Base-by-base conservation (phyloP, 2,797 vertebrate species). In the Megalops cyprinoides region DNA sequence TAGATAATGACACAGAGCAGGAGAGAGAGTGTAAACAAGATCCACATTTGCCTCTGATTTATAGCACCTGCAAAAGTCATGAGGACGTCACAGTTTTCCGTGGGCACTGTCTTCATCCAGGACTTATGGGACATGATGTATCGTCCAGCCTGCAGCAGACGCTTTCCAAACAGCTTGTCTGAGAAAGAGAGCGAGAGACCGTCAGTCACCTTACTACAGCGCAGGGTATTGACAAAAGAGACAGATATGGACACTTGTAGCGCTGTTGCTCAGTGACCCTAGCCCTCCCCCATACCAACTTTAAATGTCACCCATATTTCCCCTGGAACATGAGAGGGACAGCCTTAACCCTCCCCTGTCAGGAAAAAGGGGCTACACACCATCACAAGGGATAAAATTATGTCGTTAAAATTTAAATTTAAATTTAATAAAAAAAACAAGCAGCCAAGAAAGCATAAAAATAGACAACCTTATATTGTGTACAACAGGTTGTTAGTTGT, bases 61-160 rank as follows among this genome's bases (percentile, higher is more conserved):
- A 69, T 12, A 78, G 90, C 87, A 98, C 98, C 98, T 91, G 96
- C 93, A 91, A 99, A 97, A 65, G 97, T 98, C 97, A 99, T 98
- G 84, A 99, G 95, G 83, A 99, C 96, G 0, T 99, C 98, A 84
- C 98, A 99, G 93, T 98, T 97, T 92, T 99, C 98, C 0, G 98
- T 99, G 90, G 98, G 98, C 89, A 99, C 98, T 0, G 97, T 98
- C 90, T 97, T 99, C 98, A 99, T 99, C 98, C 98, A 99, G 34
- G 98, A 98, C 89, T 98, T 99, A 92, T 98, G 97, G 88, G 97
- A 98, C 95, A 99, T 97, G 93, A 99, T 96, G 95, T 99, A 97
- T 83, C 97, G 96, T 71, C 98, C 97, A 0, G 97, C 97, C 90
- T 98, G 97, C 82, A 98, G 94, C 85, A 99, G 95, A 77, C 96